Conservation (phyloP, 2,888 invertebrate genomes). For the Megaustenia siamemsis region DNA sequence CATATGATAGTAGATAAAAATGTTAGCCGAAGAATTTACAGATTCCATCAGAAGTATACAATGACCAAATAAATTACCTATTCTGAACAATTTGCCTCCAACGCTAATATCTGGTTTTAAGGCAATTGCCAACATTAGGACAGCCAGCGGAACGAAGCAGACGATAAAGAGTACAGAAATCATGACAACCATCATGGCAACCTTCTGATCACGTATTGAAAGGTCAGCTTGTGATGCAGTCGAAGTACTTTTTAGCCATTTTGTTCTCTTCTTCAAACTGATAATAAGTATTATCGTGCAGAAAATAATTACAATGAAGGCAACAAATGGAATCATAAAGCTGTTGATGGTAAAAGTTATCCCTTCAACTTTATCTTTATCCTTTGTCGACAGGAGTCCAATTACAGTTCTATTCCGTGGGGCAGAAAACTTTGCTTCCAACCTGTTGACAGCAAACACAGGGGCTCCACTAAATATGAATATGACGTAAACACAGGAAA, state of each 20-base stretch:
- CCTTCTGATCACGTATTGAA: background rate
- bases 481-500: background rate
- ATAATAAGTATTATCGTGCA: background rate
- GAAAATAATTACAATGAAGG: background rate
- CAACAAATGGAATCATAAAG: background rate
- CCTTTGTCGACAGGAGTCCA: background rate
- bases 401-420: slow-evolving; percentile 8
- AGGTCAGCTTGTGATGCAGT: background rate
- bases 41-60: background rate
- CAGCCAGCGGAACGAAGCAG: background rate
- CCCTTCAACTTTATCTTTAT: slow-evolving; percentile 1
- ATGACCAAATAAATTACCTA: background rate
- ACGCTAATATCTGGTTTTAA: background rate
- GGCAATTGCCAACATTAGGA: background rate
- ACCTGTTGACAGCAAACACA: background rate
- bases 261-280: background rate
- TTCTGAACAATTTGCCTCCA: background rate
- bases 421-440: background rate
- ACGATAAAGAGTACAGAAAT: background rate
- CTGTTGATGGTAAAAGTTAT: background rate
- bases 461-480: background rate
- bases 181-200: slow-evolving; percentile 2
- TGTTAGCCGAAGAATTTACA: background rate
- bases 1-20: slow-evolving; percentile 13
- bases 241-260: background rate